Percentiles rank a stretch among this genome's conserved stretches.
Evolutionary conservation across 2,888 invertebrate genomes (phyloP).

Genomic region (Slavum lentiscoides): DNA sequence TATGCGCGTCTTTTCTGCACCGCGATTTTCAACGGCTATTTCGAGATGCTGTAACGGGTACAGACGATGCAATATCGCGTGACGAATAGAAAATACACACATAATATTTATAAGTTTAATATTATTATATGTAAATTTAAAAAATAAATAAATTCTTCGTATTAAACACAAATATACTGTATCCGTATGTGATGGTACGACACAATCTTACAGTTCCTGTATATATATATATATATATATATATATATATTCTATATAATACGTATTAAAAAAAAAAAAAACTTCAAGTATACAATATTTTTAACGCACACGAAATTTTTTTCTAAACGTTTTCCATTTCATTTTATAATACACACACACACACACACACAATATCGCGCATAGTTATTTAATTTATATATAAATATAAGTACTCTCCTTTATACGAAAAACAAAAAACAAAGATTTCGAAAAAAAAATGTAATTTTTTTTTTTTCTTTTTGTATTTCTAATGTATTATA

Average conservation of each 20-base stretch:
- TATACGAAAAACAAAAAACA: too few species aligned
- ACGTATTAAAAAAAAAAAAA: neutral
- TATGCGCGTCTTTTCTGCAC: too few species aligned
- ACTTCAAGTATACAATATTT: neutral
- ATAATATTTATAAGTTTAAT: too few species aligned
- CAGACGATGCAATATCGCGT: too few species aligned
- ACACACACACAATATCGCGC: neutral
- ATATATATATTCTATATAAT: neutral
- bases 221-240: neutral
- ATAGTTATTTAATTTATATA: neutral
- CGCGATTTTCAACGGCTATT: too few species aligned
- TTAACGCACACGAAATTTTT: conserved; percentile 22
- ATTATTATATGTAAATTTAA: too few species aligned
- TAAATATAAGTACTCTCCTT: too few species aligned
- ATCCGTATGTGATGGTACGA: too few species aligned
- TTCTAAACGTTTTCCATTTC: neutral
- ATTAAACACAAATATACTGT: too few species aligned
- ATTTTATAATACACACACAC: neutral
- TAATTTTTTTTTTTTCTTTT: conserved; percentile 7
- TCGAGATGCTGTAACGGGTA: too few species aligned
- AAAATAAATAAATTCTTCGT: too few species aligned
- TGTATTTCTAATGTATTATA: conserved; percentile 1
- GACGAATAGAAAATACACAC: too few species aligned
- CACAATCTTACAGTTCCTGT: neutral
- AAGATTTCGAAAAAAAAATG: neutral